Conservation (phyloP, 2,888 invertebrate genomes). For the Noctua pronuba region DNA sequence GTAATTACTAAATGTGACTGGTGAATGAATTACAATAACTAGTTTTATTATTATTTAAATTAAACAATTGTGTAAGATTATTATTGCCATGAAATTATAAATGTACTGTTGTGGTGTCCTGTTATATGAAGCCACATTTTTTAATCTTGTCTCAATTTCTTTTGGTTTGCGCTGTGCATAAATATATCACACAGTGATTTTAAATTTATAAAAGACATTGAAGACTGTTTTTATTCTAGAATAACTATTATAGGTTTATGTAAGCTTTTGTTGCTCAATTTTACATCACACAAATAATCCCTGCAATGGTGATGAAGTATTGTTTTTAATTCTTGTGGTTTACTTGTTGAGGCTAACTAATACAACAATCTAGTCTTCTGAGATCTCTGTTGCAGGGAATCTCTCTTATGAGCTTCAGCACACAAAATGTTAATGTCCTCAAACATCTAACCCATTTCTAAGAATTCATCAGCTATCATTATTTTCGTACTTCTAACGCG, state of each 20-base stretch:
- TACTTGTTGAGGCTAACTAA: constrained; percentile 74
- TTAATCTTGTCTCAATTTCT: constrained; percentile 62
- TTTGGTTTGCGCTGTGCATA: constrained; percentile 64
- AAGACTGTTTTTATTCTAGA: constrained; percentile 82
- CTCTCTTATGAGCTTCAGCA: constrained; percentile 57
- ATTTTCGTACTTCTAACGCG: constrained; percentile 73
- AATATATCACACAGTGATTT: constrained; percentile 61
- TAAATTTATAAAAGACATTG: constrained; percentile 80
- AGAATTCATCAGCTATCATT: constrained; percentile 74
- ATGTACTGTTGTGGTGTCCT: constrained; percentile 56
- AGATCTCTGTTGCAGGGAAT: constrained; percentile 79
- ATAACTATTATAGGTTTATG: constrained; percentile 67
- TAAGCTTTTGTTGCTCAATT: constrained; percentile 75
- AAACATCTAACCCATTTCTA: constrained; percentile 58
- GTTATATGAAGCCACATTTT: constrained; percentile 60
- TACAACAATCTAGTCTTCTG: constrained; percentile 76
- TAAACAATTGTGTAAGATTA: constrained; percentile 63
- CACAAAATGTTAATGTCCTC: constrained; percentile 59
- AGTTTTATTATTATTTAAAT: constrained; percentile 59
- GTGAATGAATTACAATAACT: constrained; percentile 64
- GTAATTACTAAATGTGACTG: constrained; percentile 63
- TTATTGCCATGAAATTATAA: constrained; percentile 68
- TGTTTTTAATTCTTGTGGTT: constrained; percentile 56
- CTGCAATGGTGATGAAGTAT: constrained; percentile 74
- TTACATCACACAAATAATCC: constrained; percentile 70